Evolutionary conservation across 1,140 invertebrate species (phyloP).

Genomic region (Dolichoris vasculosae): DNA sequence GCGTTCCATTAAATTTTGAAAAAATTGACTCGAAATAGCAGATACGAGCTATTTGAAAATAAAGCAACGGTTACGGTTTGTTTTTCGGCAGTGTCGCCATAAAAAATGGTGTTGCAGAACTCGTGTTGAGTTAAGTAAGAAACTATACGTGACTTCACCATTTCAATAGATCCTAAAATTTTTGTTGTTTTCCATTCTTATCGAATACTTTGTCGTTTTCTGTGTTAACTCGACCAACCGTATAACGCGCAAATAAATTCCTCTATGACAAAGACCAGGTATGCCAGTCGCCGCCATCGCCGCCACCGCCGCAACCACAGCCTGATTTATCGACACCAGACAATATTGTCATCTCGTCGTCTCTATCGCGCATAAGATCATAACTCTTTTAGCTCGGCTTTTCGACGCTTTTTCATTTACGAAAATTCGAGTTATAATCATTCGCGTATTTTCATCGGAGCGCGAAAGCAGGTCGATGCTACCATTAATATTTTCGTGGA

Average conservation of each 20-base stretch:
- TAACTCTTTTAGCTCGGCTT: not conserved
- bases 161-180: not conserved
- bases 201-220: not conserved
- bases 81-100: not conserved
- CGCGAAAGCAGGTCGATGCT: no score
- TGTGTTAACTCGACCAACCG: not conserved
- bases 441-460: no score
- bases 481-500: no score
- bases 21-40: no score
- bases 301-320: not conserved
- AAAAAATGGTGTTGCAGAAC: no score
- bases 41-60: no score
- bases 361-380: not conserved
- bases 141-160: not conserved
- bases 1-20: no score
- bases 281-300: not conserved
- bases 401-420: not conserved
- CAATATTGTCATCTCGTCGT: conserved; percentile 24
- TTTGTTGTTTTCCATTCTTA: not conserved
- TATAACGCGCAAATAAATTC: conserved; percentile 1
- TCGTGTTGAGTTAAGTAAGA: no score
- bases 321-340: conserved; percentile 43
- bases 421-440: not conserved
- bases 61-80: not conserved
- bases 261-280: not conserved